phyloP scores from a whole-genome alignment of 2,797 vertebrate species.

The Xiphophorus birchmanni region DNA sequence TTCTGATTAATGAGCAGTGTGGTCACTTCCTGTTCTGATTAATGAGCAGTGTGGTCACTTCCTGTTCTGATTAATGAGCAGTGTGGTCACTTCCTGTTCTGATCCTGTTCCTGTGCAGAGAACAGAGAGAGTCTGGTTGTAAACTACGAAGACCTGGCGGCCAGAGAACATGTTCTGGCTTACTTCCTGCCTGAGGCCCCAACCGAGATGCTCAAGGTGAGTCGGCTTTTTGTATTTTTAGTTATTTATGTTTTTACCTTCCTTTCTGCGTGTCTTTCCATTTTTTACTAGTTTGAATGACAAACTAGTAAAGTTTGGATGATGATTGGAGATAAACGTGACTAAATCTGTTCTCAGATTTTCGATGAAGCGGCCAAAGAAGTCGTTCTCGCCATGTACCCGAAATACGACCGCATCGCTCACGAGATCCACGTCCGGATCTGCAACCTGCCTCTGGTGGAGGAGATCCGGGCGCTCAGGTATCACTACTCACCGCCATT shows the following conservation, averaged over 20 bases:
- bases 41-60: too few relatives aligned
- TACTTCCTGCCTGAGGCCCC: conserved; percentile 97
- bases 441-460: conserved; percentile 94
- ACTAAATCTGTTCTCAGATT: conserved; percentile 57
- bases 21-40: too few relatives aligned
- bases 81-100: too few relatives aligned
- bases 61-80: too few relatives aligned
- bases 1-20: neutral
- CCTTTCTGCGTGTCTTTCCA: neutral
- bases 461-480: conserved; percentile 94
- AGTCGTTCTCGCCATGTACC: conserved; percentile 97
- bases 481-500: conserved; percentile 39
- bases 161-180: conserved; percentile 93
- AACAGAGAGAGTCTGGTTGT: conserved; percentile 96
- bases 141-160: conserved; percentile 95
- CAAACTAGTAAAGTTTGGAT: too few relatives aligned
- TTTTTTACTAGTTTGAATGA: neutral
- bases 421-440: conserved; percentile 96
- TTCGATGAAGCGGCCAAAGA: conserved; percentile 97
- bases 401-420: conserved; percentile 95
- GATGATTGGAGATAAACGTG: neutral
- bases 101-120: conserved; percentile 74
- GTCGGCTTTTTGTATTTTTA: neutral
- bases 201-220: conserved; percentile 91
- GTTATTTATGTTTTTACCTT: neutral